Conservation (phyloP, 1,140 invertebrate species). For the Rhyacophila brunnea region DNA sequence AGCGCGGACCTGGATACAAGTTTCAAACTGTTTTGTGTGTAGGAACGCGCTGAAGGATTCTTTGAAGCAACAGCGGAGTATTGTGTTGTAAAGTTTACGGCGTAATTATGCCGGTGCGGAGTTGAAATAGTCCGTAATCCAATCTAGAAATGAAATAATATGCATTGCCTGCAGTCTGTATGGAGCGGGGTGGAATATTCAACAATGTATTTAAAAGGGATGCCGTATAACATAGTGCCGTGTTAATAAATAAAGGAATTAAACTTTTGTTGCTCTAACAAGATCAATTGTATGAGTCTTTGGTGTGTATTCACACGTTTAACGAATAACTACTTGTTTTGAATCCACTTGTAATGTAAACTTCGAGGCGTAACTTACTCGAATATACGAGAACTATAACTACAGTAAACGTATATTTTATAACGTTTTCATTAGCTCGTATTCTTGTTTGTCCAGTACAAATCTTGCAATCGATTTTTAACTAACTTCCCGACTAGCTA, state of each 20-base stretch:
- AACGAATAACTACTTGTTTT: not conserved
- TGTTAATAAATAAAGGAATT: too few species aligned
- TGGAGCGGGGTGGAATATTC: not conserved
- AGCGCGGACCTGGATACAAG: too few species aligned
- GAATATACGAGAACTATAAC: too few species aligned
- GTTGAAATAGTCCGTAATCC: not conserved
- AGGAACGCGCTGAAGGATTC: not conserved
- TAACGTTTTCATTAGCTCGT: too few species aligned
- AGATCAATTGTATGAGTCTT: not conserved
- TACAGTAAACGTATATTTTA: too few species aligned
- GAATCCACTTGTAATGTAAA: too few species aligned
- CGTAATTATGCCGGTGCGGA: not conserved
- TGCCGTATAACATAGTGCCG: not conserved
- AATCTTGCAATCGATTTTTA: too few species aligned
- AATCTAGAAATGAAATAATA: conserved; percentile 1
- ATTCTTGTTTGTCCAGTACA: too few species aligned
- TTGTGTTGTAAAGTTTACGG: conserved; percentile 3
- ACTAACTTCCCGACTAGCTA: too few species aligned
- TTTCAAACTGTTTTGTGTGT: too few species aligned
- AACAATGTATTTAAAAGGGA: not conserved
- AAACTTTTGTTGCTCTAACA: not conserved
- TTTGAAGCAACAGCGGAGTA: not conserved
- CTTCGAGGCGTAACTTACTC: too few species aligned
- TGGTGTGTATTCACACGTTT: not conserved
- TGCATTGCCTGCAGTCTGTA: not conserved